Conservation (phyloP, 2,888 invertebrate genomes). For the Bruchidius siliquastri region DNA sequence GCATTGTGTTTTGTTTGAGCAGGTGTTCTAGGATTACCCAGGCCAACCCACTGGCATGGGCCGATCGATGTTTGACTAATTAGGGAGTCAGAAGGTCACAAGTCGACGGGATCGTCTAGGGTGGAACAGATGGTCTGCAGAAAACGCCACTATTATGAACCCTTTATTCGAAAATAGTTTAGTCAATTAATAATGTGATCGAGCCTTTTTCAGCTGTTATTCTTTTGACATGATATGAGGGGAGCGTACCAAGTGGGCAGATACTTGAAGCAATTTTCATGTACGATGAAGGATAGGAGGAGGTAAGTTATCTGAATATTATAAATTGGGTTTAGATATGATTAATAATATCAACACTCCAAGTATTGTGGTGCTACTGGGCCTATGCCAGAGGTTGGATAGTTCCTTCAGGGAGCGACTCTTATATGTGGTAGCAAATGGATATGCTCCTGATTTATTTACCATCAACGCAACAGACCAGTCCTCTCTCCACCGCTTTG, state of each 20-base stretch:
- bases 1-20: neutral
- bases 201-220: neutral
- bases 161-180: neutral
- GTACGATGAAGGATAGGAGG: neutral
- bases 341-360: too few species aligned
- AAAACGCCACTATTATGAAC: neutral
- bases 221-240: neutral
- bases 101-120: neutral
- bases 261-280: neutral
- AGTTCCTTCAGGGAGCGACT: too few species aligned
- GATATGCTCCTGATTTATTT: too few species aligned
- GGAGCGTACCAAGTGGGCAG: neutral
- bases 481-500: too few species aligned
- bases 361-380: too few species aligned
- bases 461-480: too few species aligned
- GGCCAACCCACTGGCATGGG: neutral
- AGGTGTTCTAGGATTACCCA: neutral
- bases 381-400: too few species aligned
- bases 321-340: too few species aligned
- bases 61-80: neutral
- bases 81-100: neutral
- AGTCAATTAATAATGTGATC: neutral
- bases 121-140: neutral
- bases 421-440: too few species aligned
- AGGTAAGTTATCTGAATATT: neutral